Conservation (phyloP, 2,113 vertebrate genomes). For the Rhinichthys klamathensis region DNA sequence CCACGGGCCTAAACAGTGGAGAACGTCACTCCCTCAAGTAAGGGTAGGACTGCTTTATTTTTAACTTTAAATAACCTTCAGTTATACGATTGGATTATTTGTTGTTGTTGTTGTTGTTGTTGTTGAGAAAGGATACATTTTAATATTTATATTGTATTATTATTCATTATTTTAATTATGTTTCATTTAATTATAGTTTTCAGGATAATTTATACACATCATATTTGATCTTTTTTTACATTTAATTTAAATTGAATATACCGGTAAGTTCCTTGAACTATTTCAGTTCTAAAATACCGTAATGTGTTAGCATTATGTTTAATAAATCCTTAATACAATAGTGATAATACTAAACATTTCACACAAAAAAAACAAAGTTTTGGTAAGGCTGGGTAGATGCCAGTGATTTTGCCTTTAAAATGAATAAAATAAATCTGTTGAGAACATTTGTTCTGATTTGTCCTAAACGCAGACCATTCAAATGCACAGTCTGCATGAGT, state of each 20-base stretch:
- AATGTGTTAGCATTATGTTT: neutral
- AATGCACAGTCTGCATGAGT: conserved; percentile 12
- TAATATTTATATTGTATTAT: neutral
- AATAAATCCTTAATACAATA: neutral
- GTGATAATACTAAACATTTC: neutral
- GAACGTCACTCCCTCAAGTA: conserved; percentile 77
- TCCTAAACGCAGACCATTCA: neutral
- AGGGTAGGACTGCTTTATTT: conserved; percentile 51
- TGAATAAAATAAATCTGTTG: neutral
- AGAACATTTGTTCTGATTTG: neutral
- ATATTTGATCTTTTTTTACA: neutral
- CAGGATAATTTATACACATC: neutral
- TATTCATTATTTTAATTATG: neutral
- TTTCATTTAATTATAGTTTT: neutral
- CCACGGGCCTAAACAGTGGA: conserved; percentile 70
- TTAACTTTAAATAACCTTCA: neutral
- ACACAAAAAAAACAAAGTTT: neutral
- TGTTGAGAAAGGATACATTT: neutral
- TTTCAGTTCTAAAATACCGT: neutral
- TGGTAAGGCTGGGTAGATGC: neutral
- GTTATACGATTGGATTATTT: neutral
- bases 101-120: no score
- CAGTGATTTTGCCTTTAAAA: neutral
- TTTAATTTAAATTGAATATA: neutral
- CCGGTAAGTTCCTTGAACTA: neutral